A percentile compares a stretch with the other conserved stretches of the same genome.
Evolutionary conservation across 2,113 vertebrate species (phyloP).

Genomic region (Laticauda laticaudata): DNA sequence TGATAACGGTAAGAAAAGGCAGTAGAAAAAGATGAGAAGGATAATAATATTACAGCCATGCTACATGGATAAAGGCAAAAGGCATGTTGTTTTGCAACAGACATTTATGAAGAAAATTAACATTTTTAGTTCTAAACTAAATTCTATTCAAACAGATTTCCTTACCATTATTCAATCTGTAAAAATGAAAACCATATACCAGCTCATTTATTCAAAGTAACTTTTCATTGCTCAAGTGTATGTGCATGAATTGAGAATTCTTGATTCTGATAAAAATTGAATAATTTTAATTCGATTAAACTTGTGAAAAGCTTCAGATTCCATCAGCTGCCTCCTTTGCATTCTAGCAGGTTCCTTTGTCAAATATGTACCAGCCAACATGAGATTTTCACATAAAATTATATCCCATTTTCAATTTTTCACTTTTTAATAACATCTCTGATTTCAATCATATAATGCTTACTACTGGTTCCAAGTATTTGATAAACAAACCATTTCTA

Average conservation of each 20-base stretch:
- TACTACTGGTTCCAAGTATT: slow-evolving; percentile 17
- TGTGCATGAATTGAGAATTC: background rate
- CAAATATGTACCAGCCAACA: background rate
- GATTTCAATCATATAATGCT: slow-evolving; percentile 8
- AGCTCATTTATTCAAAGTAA: background rate
- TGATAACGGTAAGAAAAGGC: too few relatives aligned
- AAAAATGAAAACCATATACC: background rate
- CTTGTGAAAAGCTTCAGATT: slow-evolving; percentile 8
- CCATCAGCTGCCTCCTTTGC: background rate
- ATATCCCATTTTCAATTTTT: slow-evolving; percentile 18
- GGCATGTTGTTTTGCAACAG: background rate
- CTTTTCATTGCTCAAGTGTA: background rate
- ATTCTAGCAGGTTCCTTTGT: slow-evolving; percentile 16
- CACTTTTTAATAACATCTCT: slow-evolving; percentile 27
- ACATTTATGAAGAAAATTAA: background rate
- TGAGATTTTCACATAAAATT: slow-evolving; percentile 15
- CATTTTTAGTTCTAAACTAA: background rate
- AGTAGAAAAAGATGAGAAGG: too few relatives aligned
- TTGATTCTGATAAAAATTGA: slow-evolving; percentile 12
- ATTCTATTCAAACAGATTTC: background rate
- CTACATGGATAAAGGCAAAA: too few relatives aligned
- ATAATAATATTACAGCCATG: too few relatives aligned
- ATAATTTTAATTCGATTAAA: slow-evolving; percentile 18
- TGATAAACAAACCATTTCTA: slow-evolving; percentile 27
- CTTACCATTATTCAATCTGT: background rate